Percentiles rank a stretch among this genome's conserved stretches.
Evolutionary conservation across 2,113 vertebrate species (phyloP).

Genomic region (Haplotaxodon microlepis): DNA sequence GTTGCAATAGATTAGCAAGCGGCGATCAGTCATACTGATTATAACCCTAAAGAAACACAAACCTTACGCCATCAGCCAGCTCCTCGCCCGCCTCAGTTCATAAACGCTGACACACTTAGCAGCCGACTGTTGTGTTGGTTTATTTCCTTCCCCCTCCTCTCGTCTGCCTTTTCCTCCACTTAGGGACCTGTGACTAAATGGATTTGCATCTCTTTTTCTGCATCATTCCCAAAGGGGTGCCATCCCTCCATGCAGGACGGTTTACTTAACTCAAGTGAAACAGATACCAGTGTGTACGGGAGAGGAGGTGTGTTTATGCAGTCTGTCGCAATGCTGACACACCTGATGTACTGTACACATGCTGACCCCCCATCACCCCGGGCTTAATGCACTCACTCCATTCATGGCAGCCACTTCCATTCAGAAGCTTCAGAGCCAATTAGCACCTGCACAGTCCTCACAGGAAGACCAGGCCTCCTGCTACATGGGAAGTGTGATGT

Average conservation of each 20-base stretch:
- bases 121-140: constrained; percentile 27
- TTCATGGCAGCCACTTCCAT: constrained; percentile 28
- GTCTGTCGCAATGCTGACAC: not conserved
- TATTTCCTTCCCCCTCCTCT: constrained; percentile 8
- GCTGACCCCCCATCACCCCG: not conserved
- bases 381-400: not conserved
- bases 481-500: constrained; percentile 20
- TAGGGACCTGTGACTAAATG: constrained; percentile 53
- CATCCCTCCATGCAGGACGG: not conserved
- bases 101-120: constrained; percentile 38
- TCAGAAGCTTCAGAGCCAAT: constrained; percentile 44
- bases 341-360: not conserved
- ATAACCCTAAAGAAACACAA: constrained; percentile 16
- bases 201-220: constrained; percentile 49
- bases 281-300: not conserved
- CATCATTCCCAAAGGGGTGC: constrained; percentile 30
- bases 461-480: constrained; percentile 10
- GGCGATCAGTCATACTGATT: constrained; percentile 61
- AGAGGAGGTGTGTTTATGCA: not conserved
- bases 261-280: not conserved
- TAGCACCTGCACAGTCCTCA: constrained; percentile 27
- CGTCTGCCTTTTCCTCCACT: constrained; percentile 8
- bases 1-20: constrained; percentile 40
- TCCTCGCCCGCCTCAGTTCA: not conserved
- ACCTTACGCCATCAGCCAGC: not conserved